Percentiles rank a stretch among this genome's conserved stretches.
phyloP scores from a whole-genome alignment of 2,797 vertebrate genomes.

The Petrocephalus schoutedeni region DNA sequence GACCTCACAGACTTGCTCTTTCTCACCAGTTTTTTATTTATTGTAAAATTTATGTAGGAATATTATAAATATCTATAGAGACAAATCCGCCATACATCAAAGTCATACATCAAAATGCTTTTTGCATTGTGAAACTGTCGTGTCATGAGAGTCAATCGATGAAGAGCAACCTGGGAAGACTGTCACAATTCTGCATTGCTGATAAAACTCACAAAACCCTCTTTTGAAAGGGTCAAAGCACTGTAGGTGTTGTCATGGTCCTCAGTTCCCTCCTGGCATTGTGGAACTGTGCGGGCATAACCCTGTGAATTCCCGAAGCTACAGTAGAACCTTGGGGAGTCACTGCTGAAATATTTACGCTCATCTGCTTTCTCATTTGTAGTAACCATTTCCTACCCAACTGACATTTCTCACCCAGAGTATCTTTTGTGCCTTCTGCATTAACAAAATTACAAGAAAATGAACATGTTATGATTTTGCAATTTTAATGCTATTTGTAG shows the following conservation, averaged over 20 bases:
- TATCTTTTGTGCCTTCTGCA: background rate
- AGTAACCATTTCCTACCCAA: background rate
- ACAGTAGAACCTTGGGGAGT: background rate
- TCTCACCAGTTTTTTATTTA: background rate
- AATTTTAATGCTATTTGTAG: background rate
- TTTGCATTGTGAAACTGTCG: background rate
- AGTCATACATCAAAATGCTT: background rate
- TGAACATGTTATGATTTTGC: background rate
- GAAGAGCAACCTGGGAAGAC: background rate
- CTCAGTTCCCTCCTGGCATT: background rate
- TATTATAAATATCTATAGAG: background rate
- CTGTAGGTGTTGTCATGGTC: background rate
- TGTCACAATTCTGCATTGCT: background rate
- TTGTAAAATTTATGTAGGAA: background rate
- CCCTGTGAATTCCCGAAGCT: background rate
- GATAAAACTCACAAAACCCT: background rate
- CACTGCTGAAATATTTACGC: background rate
- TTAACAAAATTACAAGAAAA: background rate
- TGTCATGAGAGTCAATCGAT: background rate
- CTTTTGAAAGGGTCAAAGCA: constrained; percentile 1
- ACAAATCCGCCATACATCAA: background rate
- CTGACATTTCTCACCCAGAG: background rate
- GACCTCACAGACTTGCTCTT: background rate
- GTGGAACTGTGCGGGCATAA: background rate
- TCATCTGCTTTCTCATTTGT: background rate